Evolutionary conservation across 2,113 vertebrate species (phyloP), one percentile per base, ranked within the genome.

Genomic region (Prochilodus magdalenae): DNA sequence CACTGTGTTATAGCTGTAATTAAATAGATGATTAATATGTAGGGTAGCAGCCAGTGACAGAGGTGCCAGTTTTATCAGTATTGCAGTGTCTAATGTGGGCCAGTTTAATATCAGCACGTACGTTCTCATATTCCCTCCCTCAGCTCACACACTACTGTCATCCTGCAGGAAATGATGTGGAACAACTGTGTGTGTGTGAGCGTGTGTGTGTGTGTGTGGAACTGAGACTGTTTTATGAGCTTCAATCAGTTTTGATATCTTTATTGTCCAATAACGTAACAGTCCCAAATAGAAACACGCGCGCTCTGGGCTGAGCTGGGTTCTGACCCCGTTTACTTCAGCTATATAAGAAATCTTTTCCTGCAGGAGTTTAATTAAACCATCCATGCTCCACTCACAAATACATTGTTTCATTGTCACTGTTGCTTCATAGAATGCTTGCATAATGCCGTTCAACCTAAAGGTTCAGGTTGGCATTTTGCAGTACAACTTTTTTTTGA

Each of bases 21-120:
- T 86, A 85, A 74, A 69, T 60, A 33, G 44, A 81, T 85, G 75
- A 86, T 87, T 73, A 85, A 86, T 81, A 79, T 77, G 74, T 74
- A 62, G 77, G 57, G 72, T 47, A 66, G 73, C 53, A 30, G 40
- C 47, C 55, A n/a, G 47, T 84, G 65, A 79, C 80, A 81, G 60
- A 65, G 75, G 74, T 81, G 78, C 6, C 62, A 72, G 80, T 73
- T 72, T 83, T 53, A 66, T 86, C 76, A 75, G 55, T 53, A 59
- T 44, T 79, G 30, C 8, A n/a, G 47, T 78, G 57, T 44, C 73
- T 75, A 73, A 63, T 69, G 22, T 57, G 51, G 69, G 40, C n/a
- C 29, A 8, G 16, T 57, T 51, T 63, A 75, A 65, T 72, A 84
- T 78, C 51, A 40, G 26, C 33, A 55, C 7, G 3, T 67, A 55